Conservation (phyloP, 2,888 invertebrate genomes). For the Halocaridina rubra region DNA sequence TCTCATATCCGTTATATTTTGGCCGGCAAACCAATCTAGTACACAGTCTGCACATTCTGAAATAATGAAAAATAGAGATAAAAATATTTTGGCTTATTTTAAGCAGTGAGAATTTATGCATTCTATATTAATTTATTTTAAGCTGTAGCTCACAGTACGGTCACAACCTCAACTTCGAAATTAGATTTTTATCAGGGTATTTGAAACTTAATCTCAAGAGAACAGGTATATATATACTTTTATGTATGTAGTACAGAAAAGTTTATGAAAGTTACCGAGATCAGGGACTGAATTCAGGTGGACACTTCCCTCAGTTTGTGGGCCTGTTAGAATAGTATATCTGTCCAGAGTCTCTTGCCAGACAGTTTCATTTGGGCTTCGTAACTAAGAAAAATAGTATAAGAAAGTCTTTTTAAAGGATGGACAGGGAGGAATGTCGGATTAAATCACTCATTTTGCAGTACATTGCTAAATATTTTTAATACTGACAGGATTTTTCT, state of each 20-base stretch:
- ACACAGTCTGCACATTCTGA: constrained; percentile 22
- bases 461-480: too few relatives aligned
- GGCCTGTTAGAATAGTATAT: constrained; percentile 34
- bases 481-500: background rate
- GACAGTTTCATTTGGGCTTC: constrained; percentile 29
- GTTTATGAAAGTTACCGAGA: too few relatives aligned
- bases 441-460: background rate
- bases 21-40: constrained; percentile 19
- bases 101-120: background rate
- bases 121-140: background rate
- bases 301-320: constrained; percentile 6
- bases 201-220: background rate
- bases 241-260: too few relatives aligned
- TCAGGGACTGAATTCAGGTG: constrained; percentile 46
- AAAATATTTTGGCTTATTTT: background rate
- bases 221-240: too few relatives aligned
- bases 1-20: background rate
- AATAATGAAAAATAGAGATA: too few relatives aligned
- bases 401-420: background rate
- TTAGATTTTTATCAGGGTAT: background rate
- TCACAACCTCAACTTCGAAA: too few relatives aligned
- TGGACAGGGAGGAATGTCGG: background rate
- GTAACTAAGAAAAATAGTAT: background rate
- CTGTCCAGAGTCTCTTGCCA: constrained; percentile 28
- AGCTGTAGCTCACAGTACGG: too few relatives aligned